Base-by-base conservation (phyloP, 2,888 invertebrate genomes). In the Apomyelois bistriatella region DNA sequence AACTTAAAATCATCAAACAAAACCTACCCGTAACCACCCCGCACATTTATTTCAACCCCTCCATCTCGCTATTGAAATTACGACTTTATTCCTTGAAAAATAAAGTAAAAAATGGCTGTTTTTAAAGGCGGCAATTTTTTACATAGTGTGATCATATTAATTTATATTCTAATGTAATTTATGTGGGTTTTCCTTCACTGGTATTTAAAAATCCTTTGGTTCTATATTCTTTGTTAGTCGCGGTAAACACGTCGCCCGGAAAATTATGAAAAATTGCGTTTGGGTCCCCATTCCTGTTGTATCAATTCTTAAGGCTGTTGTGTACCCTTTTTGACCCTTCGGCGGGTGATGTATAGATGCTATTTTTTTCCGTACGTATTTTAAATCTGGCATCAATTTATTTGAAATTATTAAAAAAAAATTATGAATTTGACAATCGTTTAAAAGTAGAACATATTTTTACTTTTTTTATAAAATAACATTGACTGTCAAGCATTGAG, bases 161-260 rank as follows among this genome's bases (percentile, higher is more conserved):
- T 88, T 87, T 87, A 84, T 85, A 87, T 87, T 88, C 79, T 81
- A 87, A 87, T 87, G 86, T 85, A 85, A 87, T 88, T 86, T 86
- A 85, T 83, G 73, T 65, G 74, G 81, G 77, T 76, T 69, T 72
- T 75, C 71, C 68, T 72, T 68, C 56, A 40, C 74, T 69, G 70
- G 70, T 71, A 69, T 74, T 74, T 71, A 73, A 70, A 71, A 73
- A 74, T 66, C 70, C 73, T 76, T 76, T 76, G 63, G 64, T 62
- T 48, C 5, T 22, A 5, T 3, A 22, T 22, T 62, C 58, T 62
- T 60, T 64, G 59, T 62, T 59, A 60, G 57, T 59, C 52, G 10
- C 53, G 41, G 53, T 52, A 60, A 58, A 58, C 56, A 60, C 65
- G 68, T 64, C 48, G 54, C 52, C 70, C 74, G 76, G 74, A 70